A percentile compares a stretch with the other conserved stretches of the same genome.
phyloP scores from a whole-genome alignment of 2,113 vertebrate genomes.

The Syngnathus floridae region DNA sequence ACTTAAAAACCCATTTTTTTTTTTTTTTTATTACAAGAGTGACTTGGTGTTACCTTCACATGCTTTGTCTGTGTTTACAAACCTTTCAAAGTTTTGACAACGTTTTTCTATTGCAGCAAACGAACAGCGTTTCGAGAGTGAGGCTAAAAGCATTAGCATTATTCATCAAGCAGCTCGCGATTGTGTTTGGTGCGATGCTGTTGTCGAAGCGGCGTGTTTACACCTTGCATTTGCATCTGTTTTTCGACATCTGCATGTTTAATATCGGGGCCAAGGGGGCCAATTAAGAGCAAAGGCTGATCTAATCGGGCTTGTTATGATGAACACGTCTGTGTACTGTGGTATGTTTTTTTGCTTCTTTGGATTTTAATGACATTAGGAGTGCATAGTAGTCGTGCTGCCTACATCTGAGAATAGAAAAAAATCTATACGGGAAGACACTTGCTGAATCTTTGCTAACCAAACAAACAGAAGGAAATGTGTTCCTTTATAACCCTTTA shows the following conservation, averaged over 20 bases:
- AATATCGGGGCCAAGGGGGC: constrained; percentile 12
- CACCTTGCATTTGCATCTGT: constrained; percentile 23
- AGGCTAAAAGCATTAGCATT: not conserved
- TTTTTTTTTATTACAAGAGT: no score
- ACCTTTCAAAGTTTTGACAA: not conserved
- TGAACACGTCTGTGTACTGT: constrained; percentile 10
- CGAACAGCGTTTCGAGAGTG: not conserved
- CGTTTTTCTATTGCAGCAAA: constrained; percentile 2
- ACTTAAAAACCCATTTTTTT: not conserved
- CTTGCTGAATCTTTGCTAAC: no score
- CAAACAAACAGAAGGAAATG: no score
- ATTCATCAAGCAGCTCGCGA: not conserved
- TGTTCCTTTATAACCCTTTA: no score
- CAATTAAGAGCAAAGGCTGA: constrained; percentile 11
- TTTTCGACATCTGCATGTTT: constrained; percentile 24
- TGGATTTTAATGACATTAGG: no score
- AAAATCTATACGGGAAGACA: no score
- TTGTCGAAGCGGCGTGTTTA: constrained; percentile 23
- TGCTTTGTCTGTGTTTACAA: not conserved
- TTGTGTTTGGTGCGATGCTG: constrained; percentile 9
- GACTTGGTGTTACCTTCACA: not conserved
- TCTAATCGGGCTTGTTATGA: constrained; percentile 16
- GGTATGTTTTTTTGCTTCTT: no score
- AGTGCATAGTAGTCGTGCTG: no score
- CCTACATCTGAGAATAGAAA: no score